These are phyloP conservation scores for Lepidostoma basale DNA, from an alignment of 1,140 invertebrate genomes.

Conservation along the genomic window DNA sequence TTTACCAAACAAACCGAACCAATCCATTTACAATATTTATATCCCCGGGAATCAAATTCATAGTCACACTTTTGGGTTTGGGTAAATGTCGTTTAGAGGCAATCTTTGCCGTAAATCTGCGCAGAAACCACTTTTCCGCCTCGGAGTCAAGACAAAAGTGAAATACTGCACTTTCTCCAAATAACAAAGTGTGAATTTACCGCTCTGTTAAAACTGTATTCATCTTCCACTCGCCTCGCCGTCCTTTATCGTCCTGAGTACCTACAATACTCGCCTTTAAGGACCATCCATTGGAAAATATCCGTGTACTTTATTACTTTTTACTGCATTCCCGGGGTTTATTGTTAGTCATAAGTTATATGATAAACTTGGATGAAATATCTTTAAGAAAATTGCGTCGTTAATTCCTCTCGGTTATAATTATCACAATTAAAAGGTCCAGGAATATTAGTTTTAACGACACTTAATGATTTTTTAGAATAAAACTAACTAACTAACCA, in stretches of 20 bases:
- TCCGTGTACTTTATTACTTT: no score
- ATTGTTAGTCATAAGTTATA: no score
- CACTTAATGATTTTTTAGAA: no score
- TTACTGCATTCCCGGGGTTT: no score
- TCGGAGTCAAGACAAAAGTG: conserved; percentile 36
- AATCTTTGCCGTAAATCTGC: conserved; percentile 43
- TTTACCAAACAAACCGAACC: conserved; percentile 2
- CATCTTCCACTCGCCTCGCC: conserved; percentile 1
- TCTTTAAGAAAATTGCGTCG: no score
- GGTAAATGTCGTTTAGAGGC: conserved; percentile 22
- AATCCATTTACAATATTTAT: conserved; percentile 26
- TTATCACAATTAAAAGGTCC: no score
- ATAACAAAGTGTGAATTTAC: conserved; percentile 42
- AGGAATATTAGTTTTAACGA: no score
- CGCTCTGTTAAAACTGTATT: conserved; percentile 27
- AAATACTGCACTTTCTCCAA: conserved; percentile 44
- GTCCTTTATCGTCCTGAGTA: neutral
- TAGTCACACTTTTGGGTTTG: conserved; percentile 21
- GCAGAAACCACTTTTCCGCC: conserved; percentile 38
- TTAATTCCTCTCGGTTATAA: no score
- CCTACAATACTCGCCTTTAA: no score
- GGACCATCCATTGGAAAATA: no score
- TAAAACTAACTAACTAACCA: no score
- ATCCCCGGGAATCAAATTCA: conserved; percentile 13
- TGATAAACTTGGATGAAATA: no score